Base-by-base conservation (phyloP, 1,140 invertebrate genomes). In the Delia radicum region DNA sequence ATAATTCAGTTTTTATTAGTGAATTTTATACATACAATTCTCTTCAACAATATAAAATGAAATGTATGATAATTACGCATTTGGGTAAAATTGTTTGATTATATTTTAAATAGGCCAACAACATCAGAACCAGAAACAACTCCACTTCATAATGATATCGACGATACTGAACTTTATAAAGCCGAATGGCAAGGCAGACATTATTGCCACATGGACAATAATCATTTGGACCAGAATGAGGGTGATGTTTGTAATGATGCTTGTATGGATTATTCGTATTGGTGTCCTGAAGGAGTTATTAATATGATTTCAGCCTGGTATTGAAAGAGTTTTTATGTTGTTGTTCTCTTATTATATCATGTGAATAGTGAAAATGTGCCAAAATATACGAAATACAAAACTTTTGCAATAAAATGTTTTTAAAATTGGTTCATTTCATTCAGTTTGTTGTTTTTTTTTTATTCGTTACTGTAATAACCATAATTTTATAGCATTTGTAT, bases 61-160 rank as follows among this genome's bases (percentile, higher is more conserved):
- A 33, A 33, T 69, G 48, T 63, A 15, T 74, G 15, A n/a, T 42
- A 73, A 76, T 76, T 71, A 76, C 73, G 67, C 75, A 74, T 74
- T 74, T 69, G 63, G 75, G 72, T 21, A 21, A 28, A 37, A 69
- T 76, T 74, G 55, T 28, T 73, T 88, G 84, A 85, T 87, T 82
- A 24, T 18, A 5, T 69, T 61, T 31, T 63, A 62, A 31, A 77
- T 77, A 79, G 79, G 74, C 74, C 74, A 55, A 78, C 76, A 61
- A 74, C 77, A 71, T 78, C 75, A 3, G 31, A 18, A 29, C 63
- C 21, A 28, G 73, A 77, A 73, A 46, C 18, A 24, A 18, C 55
- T 21, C 48, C 31, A 15, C 27, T 33, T 12, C 48, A 65, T 24
- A 26, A 74, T 5, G 12, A 73, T 24, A 61, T 73, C n/a, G 33